A percentile compares a stretch with the other conserved stretches of the same genome.
These are phyloP conservation scores for Rhynchonycteris naso DNA, from an alignment of 2,797 vertebrate species.

Conservation along the genomic window DNA sequence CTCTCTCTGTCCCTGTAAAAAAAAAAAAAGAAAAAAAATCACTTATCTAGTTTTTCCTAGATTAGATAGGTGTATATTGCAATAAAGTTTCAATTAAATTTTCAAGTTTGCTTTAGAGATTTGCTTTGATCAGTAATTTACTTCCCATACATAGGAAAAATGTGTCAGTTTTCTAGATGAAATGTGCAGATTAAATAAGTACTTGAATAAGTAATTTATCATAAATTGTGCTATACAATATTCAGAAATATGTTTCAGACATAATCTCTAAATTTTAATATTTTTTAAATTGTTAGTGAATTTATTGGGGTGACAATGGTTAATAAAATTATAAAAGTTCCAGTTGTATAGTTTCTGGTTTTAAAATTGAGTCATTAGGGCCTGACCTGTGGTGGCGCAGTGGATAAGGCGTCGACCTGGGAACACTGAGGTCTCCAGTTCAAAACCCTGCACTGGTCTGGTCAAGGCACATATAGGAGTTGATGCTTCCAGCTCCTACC, in stretches of 20 bases:
- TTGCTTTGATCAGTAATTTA: not conserved
- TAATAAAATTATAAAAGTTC: no score
- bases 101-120: conserved; percentile 16
- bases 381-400: no score
- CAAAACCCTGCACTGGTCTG: no score
- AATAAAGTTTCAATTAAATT: conserved; percentile 44
- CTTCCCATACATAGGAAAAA: not conserved
- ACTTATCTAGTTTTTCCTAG: not conserved
- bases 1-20: no score
- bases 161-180: not conserved
- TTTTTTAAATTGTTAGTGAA: not conserved
- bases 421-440: no score
- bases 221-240: not conserved
- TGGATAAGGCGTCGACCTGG: no score
- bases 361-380: no score
- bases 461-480: no score
- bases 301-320: not conserved
- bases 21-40: no score
- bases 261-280: not conserved
- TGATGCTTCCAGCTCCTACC: no score
- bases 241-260: not conserved
- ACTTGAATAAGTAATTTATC: not conserved
- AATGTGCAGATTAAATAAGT: not conserved
- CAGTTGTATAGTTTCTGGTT: no score
- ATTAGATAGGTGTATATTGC: not conserved